Base-by-base conservation (phyloP, 1,140 invertebrate species). In the Drosophila mojavensis region DNA sequence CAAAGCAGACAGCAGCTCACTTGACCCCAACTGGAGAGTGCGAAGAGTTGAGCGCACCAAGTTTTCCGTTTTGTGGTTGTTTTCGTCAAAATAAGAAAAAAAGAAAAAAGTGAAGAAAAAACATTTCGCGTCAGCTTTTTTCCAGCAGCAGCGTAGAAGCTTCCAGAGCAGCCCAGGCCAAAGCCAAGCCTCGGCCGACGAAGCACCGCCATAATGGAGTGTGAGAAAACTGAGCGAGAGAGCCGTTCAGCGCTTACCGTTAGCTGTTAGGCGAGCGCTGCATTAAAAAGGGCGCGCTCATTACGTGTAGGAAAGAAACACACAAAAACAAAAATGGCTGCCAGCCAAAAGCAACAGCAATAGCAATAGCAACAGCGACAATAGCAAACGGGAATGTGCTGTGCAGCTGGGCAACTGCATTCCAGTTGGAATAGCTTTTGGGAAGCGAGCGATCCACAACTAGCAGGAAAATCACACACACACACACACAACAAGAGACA, bases 161-260 rank as follows among this genome's bases (percentile, higher is more conserved):
- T 64, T 71, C 62, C 54, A 72, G 54, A 58, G 43, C 64, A 48
- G 41, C 50, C 65, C 50, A 64, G 56, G 63, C 56, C 56, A 53
- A 64, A 58, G 63, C 66, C 59, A 47, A 39, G 36, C 33, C 17
- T 36, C 33, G 9, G 6, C 51, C 11, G 50, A 13, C 51, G 43
- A 39, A 39, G 36, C 36, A 11, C 15, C 5, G 3, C 3, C 17
- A 51, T 10, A 28, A 53, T 51, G 55, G 33, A 88, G 83, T 86
- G 82, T 86, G 83, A 88, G 82, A 86, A 88, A 88, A 88, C 41
- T 56, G 58, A 26, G 10, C 26, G 28, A 41, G 54, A 66, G 63
- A 43, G 65, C 50, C 20, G 69, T 63, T 63, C 20, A 70, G 33
- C 62, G 10, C 9, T 56, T 73, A 74, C 65, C 71, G 71, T 74